phyloP scores from a whole-genome alignment of 30 jellyfish, hydroid and myxozoan species.

The Sanderia malayensis region DNA sequence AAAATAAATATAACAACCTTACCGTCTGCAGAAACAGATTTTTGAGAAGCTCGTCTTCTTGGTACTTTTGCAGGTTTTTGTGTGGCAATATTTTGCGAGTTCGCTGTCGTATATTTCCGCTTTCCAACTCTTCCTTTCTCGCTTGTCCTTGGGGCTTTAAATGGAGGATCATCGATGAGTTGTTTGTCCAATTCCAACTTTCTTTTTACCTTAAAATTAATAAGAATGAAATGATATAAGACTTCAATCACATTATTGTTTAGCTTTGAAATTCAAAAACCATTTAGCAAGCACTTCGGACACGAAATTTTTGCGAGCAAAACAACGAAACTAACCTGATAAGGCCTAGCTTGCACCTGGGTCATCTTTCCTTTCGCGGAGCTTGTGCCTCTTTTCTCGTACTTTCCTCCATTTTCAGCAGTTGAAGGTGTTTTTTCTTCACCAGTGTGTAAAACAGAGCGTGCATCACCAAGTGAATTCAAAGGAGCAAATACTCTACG shows the following conservation, averaged over 20 bases:
- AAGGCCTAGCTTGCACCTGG: conserved; percentile 31
- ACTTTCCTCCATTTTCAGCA: conserved; percentile 7
- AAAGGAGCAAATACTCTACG: conserved; percentile 62
- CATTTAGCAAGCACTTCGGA: too few species aligned
- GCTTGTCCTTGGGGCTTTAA: conserved; percentile 74
- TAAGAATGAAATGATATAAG: background rate
- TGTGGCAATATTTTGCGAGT: conserved; percentile 21
- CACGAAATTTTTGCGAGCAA: too few species aligned
- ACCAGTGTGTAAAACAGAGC: conserved; percentile 30
- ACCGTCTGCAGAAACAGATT: conserved; percentile 28
- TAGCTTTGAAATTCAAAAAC: too few species aligned
- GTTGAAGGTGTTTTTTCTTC: conserved; percentile 61
- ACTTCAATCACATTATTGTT: too few species aligned
- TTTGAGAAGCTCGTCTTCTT: conserved; percentile 32
- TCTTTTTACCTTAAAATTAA: conserved; percentile 69
- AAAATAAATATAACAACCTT: too few species aligned
- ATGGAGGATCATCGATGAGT: conserved; percentile 63
- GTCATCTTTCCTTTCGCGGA: conserved; percentile 10
- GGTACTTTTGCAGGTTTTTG: conserved; percentile 48
- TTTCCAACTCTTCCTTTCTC: conserved; percentile 48
- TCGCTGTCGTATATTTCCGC: conserved; percentile 27
- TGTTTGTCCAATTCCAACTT: conserved; percentile 80
- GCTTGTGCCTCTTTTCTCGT: conserved; percentile 25
- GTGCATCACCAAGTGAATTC: conserved; percentile 33
- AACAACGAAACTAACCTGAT: conserved; percentile 23